Evolutionary conservation across 2,888 invertebrate genomes (phyloP), one percentile per base, ranked within the genome.

Genomic region (Trachelus iudaicus): DNA sequence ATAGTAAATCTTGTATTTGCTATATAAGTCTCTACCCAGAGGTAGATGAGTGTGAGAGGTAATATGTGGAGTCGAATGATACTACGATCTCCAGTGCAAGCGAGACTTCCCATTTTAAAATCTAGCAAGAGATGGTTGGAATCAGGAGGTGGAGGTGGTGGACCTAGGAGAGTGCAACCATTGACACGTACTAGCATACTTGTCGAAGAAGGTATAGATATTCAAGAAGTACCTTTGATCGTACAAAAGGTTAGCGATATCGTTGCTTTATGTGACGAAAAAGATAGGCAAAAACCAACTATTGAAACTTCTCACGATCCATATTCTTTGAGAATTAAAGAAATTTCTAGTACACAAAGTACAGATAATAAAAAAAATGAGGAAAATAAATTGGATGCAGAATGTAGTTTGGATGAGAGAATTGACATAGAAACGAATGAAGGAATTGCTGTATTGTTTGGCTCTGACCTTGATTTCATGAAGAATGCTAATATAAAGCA

Each of bases 151-250:
- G 76, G 34, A 73, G 76, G 81, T 11, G 71, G 75, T 73, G 75
- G 33, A 34, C 69, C 33, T 33, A 76, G 73, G n/a, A 3, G 73
- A 73, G 6, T 33, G 33, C 31, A 33, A 69, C 35, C 79, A 33
- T 74, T 79, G n/a, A 71, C 69, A 3, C 90, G 92, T 33, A 92
- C 92, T 0, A 94, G 94, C 13, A 94, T 95, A 79, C 89, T 96
- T 73, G 91, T 95, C 77, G 95, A 96, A 91, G 94, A 95, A 88
- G 95, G 95, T 6, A 91, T 92, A n/a, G 93, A 93, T 77, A 94
- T 96, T 34, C 94, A 94, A 84, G 96, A 96, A 88, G 92, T 96
- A 75, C 95, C 95, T 2, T 92, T 95, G 23, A 93, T 95, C 76
- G 93, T 96, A 35, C 92, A 85, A 79, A 90, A 92, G 87, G 86